phyloP scores from a whole-genome alignment of 2,888 invertebrate genomes.

The Tholera decimalis region DNA sequence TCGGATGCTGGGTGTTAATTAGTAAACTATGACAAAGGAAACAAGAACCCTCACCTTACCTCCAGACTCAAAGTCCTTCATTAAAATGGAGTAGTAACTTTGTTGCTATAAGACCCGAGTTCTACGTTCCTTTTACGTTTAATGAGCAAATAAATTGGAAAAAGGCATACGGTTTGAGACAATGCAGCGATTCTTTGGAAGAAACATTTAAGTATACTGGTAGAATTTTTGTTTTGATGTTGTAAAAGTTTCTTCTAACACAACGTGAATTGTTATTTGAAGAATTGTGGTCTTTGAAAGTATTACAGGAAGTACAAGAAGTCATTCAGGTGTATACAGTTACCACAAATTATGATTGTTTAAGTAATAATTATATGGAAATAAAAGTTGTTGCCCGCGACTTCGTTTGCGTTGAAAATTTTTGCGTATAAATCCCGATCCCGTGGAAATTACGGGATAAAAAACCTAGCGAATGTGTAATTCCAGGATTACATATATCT shows the following conservation, averaged over 20 bases:
- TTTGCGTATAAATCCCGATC: too few species aligned
- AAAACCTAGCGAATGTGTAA: too few species aligned
- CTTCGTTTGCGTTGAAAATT: too few species aligned
- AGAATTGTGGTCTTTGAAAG: not conserved
- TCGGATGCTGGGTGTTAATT: conserved; percentile 77
- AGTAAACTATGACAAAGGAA: conserved; percentile 82
- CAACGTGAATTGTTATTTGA: too few species aligned
- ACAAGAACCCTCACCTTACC: conserved; percentile 70
- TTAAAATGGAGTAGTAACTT: conserved; percentile 76
- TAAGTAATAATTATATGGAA: too few species aligned
- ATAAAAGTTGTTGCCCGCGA: too few species aligned
- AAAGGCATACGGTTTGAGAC: conserved; percentile 60
- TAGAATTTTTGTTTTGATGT: not conserved
- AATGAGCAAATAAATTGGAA: conserved; percentile 71
- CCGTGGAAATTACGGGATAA: too few species aligned
- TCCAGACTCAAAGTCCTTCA: conserved; percentile 78
- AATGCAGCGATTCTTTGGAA: conserved; percentile 33
- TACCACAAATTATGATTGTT: too few species aligned
- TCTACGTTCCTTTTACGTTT: conserved; percentile 67
- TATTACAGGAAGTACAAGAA: too few species aligned
- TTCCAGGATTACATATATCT: too few species aligned
- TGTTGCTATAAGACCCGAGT: conserved; percentile 62
- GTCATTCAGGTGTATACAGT: too few species aligned
- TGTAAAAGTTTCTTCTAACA: not conserved
- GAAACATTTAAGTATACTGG: not conserved